phyloP scores from a whole-genome alignment of 2,113 vertebrate genomes.

The Gymnogyps californianus region DNA sequence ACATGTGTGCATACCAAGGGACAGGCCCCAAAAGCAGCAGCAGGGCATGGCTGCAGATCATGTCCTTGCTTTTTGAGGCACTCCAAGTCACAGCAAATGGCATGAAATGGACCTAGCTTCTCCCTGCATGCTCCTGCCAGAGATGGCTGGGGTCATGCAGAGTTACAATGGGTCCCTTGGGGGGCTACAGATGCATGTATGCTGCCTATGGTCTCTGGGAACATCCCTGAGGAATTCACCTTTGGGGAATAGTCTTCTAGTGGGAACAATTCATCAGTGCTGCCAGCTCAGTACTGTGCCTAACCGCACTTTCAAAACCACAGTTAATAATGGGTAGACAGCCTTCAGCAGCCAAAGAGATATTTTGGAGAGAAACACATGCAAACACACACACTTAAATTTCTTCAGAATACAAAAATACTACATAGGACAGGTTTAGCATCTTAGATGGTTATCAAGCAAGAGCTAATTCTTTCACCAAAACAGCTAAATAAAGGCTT shows the following conservation, averaged over 20 bases:
- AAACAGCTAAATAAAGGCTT: constrained; percentile 35
- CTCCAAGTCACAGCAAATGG: neutral
- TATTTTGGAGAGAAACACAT: neutral
- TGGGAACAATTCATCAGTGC: neutral
- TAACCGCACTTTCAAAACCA: neutral
- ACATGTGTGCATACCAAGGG: neutral
- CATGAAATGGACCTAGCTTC: neutral
- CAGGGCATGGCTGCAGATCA: neutral
- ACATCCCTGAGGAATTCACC: neutral
- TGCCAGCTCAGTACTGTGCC: neutral
- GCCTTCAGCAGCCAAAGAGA: neutral
- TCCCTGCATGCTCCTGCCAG: neutral
- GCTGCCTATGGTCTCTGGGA: neutral
- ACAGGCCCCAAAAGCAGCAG: neutral
- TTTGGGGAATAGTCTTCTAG: neutral
- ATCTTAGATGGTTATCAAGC: neutral
- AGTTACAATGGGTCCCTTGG: rapidly evolving
- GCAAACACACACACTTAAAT: neutral
- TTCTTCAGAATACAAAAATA: neutral
- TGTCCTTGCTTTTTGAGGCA: neutral
- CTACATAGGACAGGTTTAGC: neutral
- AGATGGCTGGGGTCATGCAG: neutral
- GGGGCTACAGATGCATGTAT: neutral
- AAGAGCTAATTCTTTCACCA: constrained; percentile 23
- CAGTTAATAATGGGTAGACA: neutral